A percentile compares a stretch with the other conserved stretches of the same genome.
phyloP scores from a whole-genome alignment of 1,140 invertebrate genomes.

The Drosophila cardini region DNA sequence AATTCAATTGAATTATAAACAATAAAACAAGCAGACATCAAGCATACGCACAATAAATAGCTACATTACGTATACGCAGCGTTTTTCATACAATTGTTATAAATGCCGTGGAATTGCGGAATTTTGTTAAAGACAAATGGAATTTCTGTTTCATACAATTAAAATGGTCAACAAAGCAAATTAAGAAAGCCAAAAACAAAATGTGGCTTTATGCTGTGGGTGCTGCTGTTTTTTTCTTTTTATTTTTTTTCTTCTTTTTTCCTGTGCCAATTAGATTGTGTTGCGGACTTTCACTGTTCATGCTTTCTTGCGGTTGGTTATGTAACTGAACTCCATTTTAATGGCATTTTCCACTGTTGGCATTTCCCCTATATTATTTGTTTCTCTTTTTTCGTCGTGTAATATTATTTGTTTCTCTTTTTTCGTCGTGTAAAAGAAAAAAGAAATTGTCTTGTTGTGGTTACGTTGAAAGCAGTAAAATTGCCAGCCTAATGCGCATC shows the following conservation, averaged over 20 bases:
- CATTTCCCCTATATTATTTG: background rate
- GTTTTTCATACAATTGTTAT: constrained; percentile 6
- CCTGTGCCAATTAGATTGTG: constrained; percentile 49
- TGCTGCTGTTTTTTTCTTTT: background rate
- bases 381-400: constrained; percentile 12
- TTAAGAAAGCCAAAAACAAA: constrained; percentile 28
- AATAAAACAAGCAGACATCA: constrained; percentile 53
- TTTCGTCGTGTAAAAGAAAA: constrained; percentile 4
- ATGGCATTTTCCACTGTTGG: constrained; percentile 33
- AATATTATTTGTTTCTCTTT: constrained; percentile 12
- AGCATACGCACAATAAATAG: constrained; percentile 49
- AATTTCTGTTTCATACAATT: constrained; percentile 31
- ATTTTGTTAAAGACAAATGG: constrained; percentile 8
- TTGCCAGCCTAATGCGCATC: constrained; percentile 32
- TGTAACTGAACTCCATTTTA: constrained; percentile 42
- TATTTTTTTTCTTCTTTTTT: constrained; percentile 3
- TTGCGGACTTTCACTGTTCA: constrained; percentile 7
- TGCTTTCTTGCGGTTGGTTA: constrained; percentile 25
- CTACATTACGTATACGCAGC: constrained; percentile 37
- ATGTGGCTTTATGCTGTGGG: constrained; percentile 21
- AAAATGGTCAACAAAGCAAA: constrained; percentile 32
- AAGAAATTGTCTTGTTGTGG: constrained; percentile 19
- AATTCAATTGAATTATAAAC: constrained; percentile 77
- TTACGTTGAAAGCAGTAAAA: constrained; percentile 13
- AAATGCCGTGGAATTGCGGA: constrained; percentile 9